These are phyloP conservation scores for Caenorhabditis afra DNA, from an alignment of 2,888 invertebrate species.

Conservation along the genomic window DNA sequence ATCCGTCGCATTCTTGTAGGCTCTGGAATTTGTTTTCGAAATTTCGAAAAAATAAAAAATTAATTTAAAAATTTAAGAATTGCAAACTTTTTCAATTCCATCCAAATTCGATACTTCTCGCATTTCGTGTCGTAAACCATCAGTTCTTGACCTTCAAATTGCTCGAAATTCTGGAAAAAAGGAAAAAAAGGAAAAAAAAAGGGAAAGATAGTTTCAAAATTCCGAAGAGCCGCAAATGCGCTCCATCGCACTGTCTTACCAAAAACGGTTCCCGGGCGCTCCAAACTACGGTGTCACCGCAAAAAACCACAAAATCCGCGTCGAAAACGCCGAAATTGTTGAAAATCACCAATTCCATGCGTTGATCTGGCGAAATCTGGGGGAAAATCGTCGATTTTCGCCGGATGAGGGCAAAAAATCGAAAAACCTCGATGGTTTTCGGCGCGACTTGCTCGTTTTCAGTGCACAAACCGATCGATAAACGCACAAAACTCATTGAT, in stretches of 20 bases:
- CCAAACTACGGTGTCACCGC: constrained; percentile 44
- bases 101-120: constrained; percentile 15
- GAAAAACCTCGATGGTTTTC: constrained; percentile 1
- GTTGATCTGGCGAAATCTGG: constrained; percentile 10
- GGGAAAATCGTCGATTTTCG: background rate
- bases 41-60: no score
- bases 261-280: constrained; percentile 9
- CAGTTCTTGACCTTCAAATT: constrained; percentile 6
- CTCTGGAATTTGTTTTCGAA: background rate
- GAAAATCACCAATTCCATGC: constrained; percentile 31
- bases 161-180: constrained; percentile 26
- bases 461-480: constrained; percentile 19
- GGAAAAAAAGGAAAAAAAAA: no score
- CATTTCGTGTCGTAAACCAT: constrained; percentile 30
- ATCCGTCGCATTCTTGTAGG: constrained; percentile 42
- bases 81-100: constrained; percentile 25
- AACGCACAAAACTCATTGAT: background rate
- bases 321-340: constrained; percentile 18
- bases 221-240: no score
- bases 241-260: background rate
- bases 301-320: constrained; percentile 28
- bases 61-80: background rate
- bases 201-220: no score
- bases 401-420: no score
- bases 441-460: constrained; percentile 28